Conservation (phyloP, 2,113 vertebrate genomes). For the Gallinago media region DNA sequence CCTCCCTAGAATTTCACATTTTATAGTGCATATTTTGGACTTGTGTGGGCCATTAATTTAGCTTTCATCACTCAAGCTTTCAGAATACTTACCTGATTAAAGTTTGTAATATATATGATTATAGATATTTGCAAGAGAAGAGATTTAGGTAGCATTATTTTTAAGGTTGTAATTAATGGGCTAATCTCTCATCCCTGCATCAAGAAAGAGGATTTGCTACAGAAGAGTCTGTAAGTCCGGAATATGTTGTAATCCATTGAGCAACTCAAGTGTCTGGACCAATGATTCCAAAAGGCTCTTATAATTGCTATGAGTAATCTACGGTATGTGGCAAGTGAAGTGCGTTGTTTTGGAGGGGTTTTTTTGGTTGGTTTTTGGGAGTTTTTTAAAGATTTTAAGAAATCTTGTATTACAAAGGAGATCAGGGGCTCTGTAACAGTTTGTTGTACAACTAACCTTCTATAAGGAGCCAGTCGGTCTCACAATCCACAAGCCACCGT, state of each 20-base stretch:
- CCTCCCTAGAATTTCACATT: not conserved
- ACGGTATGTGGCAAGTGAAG: not conserved
- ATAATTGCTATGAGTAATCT: not conserved
- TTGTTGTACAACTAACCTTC: not conserved
- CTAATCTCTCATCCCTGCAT: not conserved
- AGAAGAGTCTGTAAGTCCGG: not conserved
- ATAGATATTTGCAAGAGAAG: not conserved
- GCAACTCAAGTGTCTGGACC: not conserved
- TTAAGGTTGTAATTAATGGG: not conserved
- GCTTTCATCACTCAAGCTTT: not conserved
- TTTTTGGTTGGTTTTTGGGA: not conserved
- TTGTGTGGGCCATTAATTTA: not conserved
- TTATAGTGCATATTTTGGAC: not conserved
- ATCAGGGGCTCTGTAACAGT: not conserved
- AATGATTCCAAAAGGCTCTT: not conserved
- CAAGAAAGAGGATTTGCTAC: not conserved
- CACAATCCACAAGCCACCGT: rapidly evolving
- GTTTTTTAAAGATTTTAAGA: not conserved
- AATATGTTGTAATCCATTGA: not conserved
- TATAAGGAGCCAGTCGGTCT: not conserved
- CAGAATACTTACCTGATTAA: not conserved
- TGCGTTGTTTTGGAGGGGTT: not conserved
- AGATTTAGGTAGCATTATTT: not conserved
- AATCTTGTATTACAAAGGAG: not conserved
- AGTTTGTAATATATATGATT: not conserved